A percentile compares a stretch with the other conserved stretches of the same genome.
Evolutionary conservation across 2,797 vertebrate species (phyloP).

Genomic region (Pogoniulus pusillus): DNA sequence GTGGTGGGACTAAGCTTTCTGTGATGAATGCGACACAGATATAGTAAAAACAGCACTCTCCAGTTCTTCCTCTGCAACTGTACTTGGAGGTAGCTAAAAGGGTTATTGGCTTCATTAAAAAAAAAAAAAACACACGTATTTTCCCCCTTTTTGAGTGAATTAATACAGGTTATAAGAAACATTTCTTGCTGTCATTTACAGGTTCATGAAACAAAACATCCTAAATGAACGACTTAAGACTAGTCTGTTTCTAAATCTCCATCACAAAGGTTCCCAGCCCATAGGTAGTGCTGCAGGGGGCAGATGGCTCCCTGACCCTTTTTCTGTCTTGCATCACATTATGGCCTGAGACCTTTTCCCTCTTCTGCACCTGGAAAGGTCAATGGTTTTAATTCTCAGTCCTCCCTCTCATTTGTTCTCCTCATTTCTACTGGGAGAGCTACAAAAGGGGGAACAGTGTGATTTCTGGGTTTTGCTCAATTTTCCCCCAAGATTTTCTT

Average conservation of each 20-base stretch:
- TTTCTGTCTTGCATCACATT: neutral
- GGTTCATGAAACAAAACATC: slow-evolving; percentile 26
- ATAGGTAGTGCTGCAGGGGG: slow-evolving; percentile 10
- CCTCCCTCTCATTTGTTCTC: neutral
- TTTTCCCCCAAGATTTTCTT: neutral
- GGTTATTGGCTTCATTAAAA: neutral
- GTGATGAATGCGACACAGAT: neutral
- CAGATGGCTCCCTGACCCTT: slow-evolving; percentile 13
- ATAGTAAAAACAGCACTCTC: neutral
- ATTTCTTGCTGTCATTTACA: slow-evolving; percentile 34
- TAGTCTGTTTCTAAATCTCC: slow-evolving; percentile 49
- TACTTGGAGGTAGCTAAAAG: slow-evolving; percentile 10
- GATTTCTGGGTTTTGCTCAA: neutral
- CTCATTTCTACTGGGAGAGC: neutral
- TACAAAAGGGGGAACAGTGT: neutral
- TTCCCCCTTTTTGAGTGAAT: neutral
- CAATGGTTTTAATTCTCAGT: neutral
- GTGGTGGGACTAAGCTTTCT: slow-evolving; percentile 4
- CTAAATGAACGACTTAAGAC: slow-evolving; percentile 44
- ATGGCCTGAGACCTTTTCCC: neutral
- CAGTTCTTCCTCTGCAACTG: neutral
- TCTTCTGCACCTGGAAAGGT: neutral
- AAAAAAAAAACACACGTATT: slow-evolving; percentile 37
- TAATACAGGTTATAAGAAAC: slow-evolving; percentile 50
- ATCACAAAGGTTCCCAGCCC: neutral